Evolutionary conservation across 1,140 invertebrate genomes (phyloP), one percentile per base, ranked within the genome.

Genomic region (Helicoverpa zea): DNA sequence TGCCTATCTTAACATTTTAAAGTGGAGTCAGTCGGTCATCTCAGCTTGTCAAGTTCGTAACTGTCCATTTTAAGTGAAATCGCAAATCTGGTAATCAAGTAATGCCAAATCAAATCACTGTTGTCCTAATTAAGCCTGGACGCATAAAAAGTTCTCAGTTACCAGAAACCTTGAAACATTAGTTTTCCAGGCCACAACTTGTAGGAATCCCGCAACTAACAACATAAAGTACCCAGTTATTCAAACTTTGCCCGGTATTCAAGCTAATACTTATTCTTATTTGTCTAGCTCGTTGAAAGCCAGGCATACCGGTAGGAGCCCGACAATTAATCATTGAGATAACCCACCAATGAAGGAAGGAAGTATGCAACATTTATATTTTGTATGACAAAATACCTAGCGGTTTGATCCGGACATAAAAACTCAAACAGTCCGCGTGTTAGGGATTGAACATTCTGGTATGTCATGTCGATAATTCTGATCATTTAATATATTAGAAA

Each of bases 321-420:
- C 84, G 82, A 86, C 90, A 90, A 94, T 94, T 93, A 94, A 94
- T 94, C 93, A 94, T 84, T 89, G 80, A 90, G 93, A 94, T 94
- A 94, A 90, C 77, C 87, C 86, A 82, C 91, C 93, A 92, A 94
- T 94, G 93, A 92, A 91, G 93, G 93, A 94, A 94, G 93, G 92
- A 94, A 94, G 91, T 91, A 74, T 83, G 88, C 90, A 85, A 92
- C 92, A 89, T 94, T 94, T 94, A 94, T 94, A 94, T 94, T 94
- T 94, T 94, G 92, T 94, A 90, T 94, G 93, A 94, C 93, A 94
- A 94, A 94, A 94, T 94, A 92, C 91, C 90, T 88, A 86, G 88
- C 91, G 83, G 92, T 94, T 94, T 94, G 93, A 94, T 93, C 91
- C 92, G 91, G 90, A 92, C 89, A 90, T 90, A 94, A 94, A 94